A percentile compares a stretch with the other conserved stretches of the same genome.
These are phyloP conservation scores for Choristoneura fumiferana DNA, from an alignment of 1,140 invertebrate species.

Conservation along the genomic window DNA sequence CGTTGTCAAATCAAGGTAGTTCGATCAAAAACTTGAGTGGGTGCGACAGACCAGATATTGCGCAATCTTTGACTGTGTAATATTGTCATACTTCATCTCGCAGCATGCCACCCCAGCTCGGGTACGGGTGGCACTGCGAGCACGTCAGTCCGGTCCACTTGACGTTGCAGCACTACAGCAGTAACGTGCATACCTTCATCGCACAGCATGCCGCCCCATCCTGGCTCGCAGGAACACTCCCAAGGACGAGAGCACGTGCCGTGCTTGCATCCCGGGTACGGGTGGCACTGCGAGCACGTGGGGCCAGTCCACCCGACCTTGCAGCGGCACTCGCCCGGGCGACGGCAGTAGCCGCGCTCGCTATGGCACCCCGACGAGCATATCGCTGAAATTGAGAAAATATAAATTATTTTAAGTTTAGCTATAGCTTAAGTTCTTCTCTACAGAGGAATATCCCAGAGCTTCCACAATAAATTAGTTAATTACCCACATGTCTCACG, in stretches of 20 bases:
- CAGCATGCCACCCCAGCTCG: constrained; percentile 93
- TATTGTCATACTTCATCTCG: constrained; percentile 87
- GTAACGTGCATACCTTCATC: constrained; percentile 90
- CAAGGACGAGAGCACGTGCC: constrained; percentile 91
- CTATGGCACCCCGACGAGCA: constrained; percentile 90
- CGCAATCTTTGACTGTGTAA: too few relatives aligned
- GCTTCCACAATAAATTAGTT: too few relatives aligned
- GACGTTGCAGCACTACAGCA: too few relatives aligned
- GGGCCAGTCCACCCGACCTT: constrained; percentile 92
- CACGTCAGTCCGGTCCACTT: too few relatives aligned
- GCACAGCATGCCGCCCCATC: constrained; percentile 93
- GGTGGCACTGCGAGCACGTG: constrained; percentile 89
- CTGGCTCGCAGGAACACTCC: constrained; percentile 91
- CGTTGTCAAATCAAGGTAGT: too few relatives aligned
- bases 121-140: constrained; percentile 89
- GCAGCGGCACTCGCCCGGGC: constrained; percentile 88
- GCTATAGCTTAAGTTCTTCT: too few relatives aligned
- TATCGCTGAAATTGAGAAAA: constrained; percentile 81
- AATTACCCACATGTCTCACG: too few relatives aligned
- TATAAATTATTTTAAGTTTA: too few relatives aligned
- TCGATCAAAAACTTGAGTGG: too few relatives aligned
- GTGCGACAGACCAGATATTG: too few relatives aligned
- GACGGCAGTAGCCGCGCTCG: constrained; percentile 90
- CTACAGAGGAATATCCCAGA: too few relatives aligned
- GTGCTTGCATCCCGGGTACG: constrained; percentile 92